phyloP scores from a whole-genome alignment of 2,888 invertebrate genomes.

The Ophioninae sp. region DNA sequence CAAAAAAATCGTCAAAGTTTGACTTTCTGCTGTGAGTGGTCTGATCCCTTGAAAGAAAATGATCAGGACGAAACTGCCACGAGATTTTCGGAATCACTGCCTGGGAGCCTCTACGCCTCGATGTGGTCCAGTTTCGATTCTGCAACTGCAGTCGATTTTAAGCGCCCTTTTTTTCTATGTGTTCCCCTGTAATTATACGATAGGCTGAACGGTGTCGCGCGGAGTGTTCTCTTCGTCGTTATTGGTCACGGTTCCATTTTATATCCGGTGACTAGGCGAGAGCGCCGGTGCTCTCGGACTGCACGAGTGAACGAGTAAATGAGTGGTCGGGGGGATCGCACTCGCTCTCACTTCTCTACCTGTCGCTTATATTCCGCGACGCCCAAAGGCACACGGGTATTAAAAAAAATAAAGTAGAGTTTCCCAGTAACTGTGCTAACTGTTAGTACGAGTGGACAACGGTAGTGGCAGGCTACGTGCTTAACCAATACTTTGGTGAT shows the following conservation, averaged over 20 bases:
- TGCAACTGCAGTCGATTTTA: constrained; percentile 28
- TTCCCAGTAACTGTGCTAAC: constrained; percentile 55
- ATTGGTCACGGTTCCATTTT: constrained; percentile 57
- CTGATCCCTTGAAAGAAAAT: neutral
- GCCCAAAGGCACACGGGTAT: constrained; percentile 51
- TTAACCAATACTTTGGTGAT: constrained; percentile 56
- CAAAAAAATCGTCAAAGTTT: no score
- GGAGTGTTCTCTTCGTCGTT: constrained; percentile 53
- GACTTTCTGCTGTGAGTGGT: no score
- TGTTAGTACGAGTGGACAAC: constrained; percentile 62
- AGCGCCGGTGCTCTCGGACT: constrained; percentile 18
- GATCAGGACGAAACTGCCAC: neutral
- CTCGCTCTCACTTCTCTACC: constrained; percentile 35
- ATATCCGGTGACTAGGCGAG: constrained; percentile 46
- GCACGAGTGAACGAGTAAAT: constrained; percentile 28
- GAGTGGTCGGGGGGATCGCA: constrained; percentile 25
- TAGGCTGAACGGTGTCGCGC: constrained; percentile 12
- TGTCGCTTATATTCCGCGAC: constrained; percentile 42
- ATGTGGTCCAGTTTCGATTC: constrained; percentile 26
- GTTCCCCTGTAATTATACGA: constrained; percentile 51
- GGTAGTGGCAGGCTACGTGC: constrained; percentile 53
- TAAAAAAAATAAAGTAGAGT: constrained; percentile 57
- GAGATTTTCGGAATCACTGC: constrained; percentile 1
- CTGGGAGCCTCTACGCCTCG: neutral
- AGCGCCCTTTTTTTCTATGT: neutral